These are phyloP conservation scores for Sitodiplosis mosellana DNA, from an alignment of 1,140 invertebrate genomes.

Conservation along the genomic window DNA sequence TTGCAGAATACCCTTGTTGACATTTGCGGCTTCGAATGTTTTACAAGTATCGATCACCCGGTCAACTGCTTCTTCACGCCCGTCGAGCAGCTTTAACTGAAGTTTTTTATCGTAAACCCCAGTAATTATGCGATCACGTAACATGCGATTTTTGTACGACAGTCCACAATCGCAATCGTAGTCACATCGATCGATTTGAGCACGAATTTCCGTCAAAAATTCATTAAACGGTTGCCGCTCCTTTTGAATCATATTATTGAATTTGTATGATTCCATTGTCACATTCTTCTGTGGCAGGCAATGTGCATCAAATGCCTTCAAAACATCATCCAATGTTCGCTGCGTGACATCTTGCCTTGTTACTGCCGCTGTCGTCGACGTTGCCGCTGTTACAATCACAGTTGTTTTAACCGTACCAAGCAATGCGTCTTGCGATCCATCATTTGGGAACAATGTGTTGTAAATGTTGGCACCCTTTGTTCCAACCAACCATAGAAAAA, in stretches of 20 bases:
- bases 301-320: conserved; percentile 4
- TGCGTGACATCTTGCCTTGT: neutral
- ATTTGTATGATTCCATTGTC: conserved; percentile 6
- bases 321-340: neutral
- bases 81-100: too few species aligned
- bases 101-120: too few species aligned
- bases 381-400: too few species aligned
- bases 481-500: neutral
- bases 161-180: too few species aligned
- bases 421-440: neutral
- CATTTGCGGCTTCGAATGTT: conserved; percentile 4
- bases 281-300: conserved; percentile 2
- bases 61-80: neutral
- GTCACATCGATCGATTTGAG: too few species aligned
- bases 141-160: too few species aligned
- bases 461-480: neutral
- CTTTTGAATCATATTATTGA: conserved; percentile 3
- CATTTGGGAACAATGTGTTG: neutral
- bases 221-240: conserved; percentile 5
- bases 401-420: too few species aligned
- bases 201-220: conserved; percentile 8
- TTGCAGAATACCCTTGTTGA: conserved; percentile 1
- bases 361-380: neutral
- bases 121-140: too few species aligned
- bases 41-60: conserved; percentile 4